Percentiles rank a stretch among this genome's conserved stretches.
Evolutionary conservation across 2,797 vertebrate species (phyloP).

Genomic region (Lacerta bilineata): DNA sequence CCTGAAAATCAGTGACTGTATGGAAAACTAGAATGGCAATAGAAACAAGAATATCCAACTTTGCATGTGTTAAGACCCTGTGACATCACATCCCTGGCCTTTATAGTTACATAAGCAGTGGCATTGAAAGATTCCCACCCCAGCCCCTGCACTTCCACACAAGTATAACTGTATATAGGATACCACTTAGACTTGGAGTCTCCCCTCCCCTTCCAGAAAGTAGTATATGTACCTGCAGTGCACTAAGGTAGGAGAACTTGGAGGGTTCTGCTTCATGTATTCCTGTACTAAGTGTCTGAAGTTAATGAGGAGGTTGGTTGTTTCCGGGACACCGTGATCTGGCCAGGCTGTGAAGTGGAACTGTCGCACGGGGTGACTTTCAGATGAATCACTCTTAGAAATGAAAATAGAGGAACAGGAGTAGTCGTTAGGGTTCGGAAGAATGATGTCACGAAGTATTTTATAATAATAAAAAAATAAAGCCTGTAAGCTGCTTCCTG

Average conservation of each 20-base stretch:
- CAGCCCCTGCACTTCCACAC: neutral
- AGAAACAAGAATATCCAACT: neutral
- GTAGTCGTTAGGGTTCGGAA: neutral
- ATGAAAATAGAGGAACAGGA: conserved; percentile 11
- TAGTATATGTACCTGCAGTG: conserved; percentile 90
- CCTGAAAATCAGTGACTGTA: neutral
- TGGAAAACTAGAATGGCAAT: neutral
- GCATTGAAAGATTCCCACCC: neutral
- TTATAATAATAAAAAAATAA: neutral
- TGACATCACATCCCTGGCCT: neutral
- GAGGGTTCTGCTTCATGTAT: conserved; percentile 89
- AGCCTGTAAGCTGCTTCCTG: neutral
- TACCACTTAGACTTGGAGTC: neutral
- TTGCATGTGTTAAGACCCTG: neutral
- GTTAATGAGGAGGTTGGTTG: conserved; percentile 93
- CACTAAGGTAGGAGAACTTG: conserved; percentile 88
- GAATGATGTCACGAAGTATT: neutral
- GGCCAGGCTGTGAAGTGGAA: conserved; percentile 99
- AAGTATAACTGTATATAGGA: neutral
- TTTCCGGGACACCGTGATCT: conserved; percentile 93
- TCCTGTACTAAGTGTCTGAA: conserved; percentile 94
- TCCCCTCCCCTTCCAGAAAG: neutral
- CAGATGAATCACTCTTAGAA: conserved; percentile 85
- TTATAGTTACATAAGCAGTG: neutral
- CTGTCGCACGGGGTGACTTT: conserved; percentile 88